Evolutionary conservation across 2,797 vertebrate species (phyloP).

Genomic region (Synanceia verrucosa): DNA sequence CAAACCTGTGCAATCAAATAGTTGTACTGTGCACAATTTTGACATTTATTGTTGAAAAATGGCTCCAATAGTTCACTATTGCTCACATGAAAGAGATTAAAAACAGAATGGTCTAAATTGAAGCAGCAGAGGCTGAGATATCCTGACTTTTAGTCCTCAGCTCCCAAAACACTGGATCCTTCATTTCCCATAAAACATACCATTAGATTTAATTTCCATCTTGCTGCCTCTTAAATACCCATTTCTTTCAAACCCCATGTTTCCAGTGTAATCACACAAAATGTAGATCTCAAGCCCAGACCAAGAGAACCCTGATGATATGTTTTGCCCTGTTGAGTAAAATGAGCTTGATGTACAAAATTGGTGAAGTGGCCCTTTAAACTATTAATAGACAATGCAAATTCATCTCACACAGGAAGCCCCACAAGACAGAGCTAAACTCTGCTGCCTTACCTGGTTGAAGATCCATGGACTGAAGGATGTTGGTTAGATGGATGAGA

Average conservation of each 20-base stretch:
- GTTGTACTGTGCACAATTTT: neutral
- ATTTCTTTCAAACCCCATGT: neutral
- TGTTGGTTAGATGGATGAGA: constrained; percentile 54
- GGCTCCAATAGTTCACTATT: neutral
- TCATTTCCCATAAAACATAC: constrained; percentile 4
- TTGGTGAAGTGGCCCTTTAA: neutral
- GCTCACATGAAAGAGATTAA: neutral
- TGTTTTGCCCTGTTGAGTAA: neutral
- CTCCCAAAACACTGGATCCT: neutral
- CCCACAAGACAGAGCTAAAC: neutral
- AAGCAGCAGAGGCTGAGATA: neutral
- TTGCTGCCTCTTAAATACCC: neutral
- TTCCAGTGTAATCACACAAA: neutral
- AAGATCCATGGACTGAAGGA: constrained; percentile 51
- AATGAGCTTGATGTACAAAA: neutral
- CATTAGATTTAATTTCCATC: rapidly evolving
- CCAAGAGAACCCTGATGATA: neutral
- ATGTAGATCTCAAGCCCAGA: neutral
- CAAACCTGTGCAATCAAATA: neutral
- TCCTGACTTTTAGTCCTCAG: neutral
- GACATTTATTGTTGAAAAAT: neutral
- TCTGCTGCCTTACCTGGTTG: constrained; percentile 71
- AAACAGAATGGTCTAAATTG: neutral
- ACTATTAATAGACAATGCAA: too few species aligned
- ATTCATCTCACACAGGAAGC: neutral